phyloP scores from a whole-genome alignment of 37 sponge, comb jelly and placozoan genomes.

The Oscarella lobularis region DNA sequence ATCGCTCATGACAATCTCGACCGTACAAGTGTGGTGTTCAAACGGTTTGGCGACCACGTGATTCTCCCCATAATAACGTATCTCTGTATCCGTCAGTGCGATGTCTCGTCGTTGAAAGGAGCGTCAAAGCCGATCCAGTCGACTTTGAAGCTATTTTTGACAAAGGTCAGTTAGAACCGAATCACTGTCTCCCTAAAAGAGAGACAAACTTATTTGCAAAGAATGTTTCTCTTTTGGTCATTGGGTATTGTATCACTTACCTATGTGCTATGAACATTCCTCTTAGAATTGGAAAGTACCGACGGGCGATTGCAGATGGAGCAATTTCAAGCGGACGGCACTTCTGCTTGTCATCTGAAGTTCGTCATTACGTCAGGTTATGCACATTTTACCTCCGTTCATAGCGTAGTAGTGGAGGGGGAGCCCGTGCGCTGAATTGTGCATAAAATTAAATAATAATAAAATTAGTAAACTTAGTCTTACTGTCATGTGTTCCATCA shows the following conservation, averaged over 20 bases:
- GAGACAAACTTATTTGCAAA: too few species aligned
- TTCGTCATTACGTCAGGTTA: slow-evolving; percentile 26
- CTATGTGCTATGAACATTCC: too few species aligned
- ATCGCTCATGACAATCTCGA: slow-evolving; percentile 13
- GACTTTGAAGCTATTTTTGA: slow-evolving; percentile 18
- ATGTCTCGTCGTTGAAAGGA: slow-evolving; percentile 21
- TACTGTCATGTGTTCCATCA: too few species aligned
- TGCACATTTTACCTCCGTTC: slow-evolving; percentile 51
- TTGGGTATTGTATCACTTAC: too few species aligned
- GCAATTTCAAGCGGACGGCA: slow-evolving; percentile 1
- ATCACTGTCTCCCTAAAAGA: too few species aligned
- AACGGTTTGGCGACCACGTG: slow-evolving; percentile 8
- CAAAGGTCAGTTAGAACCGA: slow-evolving; percentile 17
- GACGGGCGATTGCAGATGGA: too few species aligned
- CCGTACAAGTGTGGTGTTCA: slow-evolving; percentile 1
- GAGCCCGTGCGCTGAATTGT: too few species aligned
- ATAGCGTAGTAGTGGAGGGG: slow-evolving; percentile 21
- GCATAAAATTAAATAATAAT: too few species aligned
- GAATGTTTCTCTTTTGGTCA: too few species aligned
- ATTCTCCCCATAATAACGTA: background rate
- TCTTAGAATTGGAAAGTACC: too few species aligned
- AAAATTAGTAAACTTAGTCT: too few species aligned
- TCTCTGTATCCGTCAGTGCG: background rate
- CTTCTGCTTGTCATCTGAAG: slow-evolving; percentile 21
- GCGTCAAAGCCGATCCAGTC: slow-evolving; percentile 7